A percentile compares a stretch with the other conserved stretches of the same genome.
These are phyloP conservation scores for Tauraco erythrolophus DNA, from an alignment of 2,113 vertebrate genomes.

Conservation along the genomic window DNA sequence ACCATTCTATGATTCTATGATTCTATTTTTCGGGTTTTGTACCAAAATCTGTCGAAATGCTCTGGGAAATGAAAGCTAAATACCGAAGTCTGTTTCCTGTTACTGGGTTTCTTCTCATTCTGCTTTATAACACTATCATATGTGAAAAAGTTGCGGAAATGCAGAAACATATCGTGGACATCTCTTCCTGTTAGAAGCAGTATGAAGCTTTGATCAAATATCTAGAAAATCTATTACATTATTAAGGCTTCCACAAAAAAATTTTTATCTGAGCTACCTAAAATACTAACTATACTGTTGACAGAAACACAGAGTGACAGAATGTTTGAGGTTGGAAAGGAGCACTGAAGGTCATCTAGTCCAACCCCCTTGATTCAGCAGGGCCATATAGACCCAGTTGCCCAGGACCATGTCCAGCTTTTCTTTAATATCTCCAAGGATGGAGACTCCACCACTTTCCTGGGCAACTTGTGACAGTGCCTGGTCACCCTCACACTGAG, in stretches of 20 bases:
- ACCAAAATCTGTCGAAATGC: neutral
- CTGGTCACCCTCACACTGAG: fast-evolving
- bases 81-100: neutral
- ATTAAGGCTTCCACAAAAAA: neutral
- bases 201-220: neutral
- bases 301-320: neutral
- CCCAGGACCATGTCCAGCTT: fast-evolving
- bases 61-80: neutral
- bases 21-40: neutral
- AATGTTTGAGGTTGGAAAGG: neutral
- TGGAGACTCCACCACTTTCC: fast-evolving
- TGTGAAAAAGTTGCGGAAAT: neutral
- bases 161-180: neutral
- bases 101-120: neutral
- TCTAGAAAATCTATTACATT: neutral
- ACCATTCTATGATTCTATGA: no score
- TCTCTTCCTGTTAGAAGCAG: conserved; percentile 31
- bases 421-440: neutral
- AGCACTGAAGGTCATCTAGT: no score
- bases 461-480: neutral
- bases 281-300: neutral
- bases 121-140: neutral
- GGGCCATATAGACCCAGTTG: neutral
- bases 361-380: neutral
- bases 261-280: neutral